phyloP scores from a whole-genome alignment of 2,797 vertebrate species.

The Enteromius mattozi region DNA sequence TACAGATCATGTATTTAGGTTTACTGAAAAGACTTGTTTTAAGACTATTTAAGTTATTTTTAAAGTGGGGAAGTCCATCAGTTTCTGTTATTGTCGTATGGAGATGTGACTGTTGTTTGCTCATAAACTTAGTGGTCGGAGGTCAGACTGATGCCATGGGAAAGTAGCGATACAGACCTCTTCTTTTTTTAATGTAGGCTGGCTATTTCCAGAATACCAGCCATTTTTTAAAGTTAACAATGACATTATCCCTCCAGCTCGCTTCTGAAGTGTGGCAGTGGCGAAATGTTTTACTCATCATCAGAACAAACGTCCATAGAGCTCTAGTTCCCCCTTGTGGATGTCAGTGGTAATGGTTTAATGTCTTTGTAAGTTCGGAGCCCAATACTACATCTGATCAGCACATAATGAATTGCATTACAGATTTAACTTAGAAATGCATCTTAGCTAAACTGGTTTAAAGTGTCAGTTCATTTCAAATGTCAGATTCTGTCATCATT shows the following conservation, averaged over 20 bases:
- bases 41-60: conserved; percentile 8
- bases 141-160: conserved; percentile 79
- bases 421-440: neutral
- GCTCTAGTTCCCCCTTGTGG: conserved; percentile 70
- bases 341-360: conserved; percentile 11
- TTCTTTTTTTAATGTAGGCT: conserved; percentile 63
- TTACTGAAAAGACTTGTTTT: neutral
- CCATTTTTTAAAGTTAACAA: conserved; percentile 69
- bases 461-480: neutral
- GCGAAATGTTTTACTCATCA: conserved; percentile 20
- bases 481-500: too few species aligned
- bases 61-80: conserved; percentile 24
- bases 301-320: conserved; percentile 39
- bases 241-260: conserved; percentile 66
- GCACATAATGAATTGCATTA: conserved; percentile 4
- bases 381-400: neutral
- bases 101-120: conserved; percentile 50
- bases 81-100: conserved; percentile 39
- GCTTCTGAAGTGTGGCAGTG: conserved; percentile 56
- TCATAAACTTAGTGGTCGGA: conserved; percentile 70
- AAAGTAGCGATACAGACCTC: conserved; percentile 66
- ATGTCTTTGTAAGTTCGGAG: neutral
- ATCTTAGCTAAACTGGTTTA: neutral
- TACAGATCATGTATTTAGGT: neutral
- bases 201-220: conserved; percentile 76